Evolutionary conservation across 2,888 invertebrate genomes (phyloP), one percentile per base, ranked within the genome.

Genomic region (Gasteruption jaculator): DNA sequence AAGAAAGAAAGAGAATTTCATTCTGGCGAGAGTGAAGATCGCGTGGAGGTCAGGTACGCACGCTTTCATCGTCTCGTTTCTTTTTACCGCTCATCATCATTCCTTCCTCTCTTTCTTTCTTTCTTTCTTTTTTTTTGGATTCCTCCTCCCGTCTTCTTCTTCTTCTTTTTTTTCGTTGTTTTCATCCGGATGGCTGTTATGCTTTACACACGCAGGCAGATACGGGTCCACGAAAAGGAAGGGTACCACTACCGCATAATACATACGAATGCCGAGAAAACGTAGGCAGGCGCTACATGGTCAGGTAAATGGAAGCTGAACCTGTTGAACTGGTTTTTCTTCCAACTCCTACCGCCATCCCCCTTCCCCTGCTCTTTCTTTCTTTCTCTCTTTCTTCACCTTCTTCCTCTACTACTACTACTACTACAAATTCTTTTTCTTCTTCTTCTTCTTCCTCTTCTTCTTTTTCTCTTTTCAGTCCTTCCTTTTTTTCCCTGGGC

Each of bases 291-390:
- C 57, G 58, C 56, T 60, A 62, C 59, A 63, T 56, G 60, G 52
- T 49, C 64, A 54, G 55, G 64, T 66, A 67, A 65, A 65, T 68
- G 58, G 61, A 56, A 63, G 58, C 54, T 38, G 58, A 65, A 69
- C 68, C 63, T 60, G 68, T 62, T 63, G 53, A 60, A 68, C 69
- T 67, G 68, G 69, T 69, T 68, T 61, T 49, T 30, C 54, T 43
- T 42, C 45, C 50, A 43, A 14, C 43, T 24, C 41, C 36, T 19
- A 18, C 27, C 8, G 19, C 6, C 31, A 26, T 8, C 29, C 35
- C 43, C 29, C 14, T 22, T 34, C 18, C 38, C 34, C 24, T n/a
- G 20, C 32, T 32, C 10, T 3, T n/a, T 3, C 30, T 10, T n/a
- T 30, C 38, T 3, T 33, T 45, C 36, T 27, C 35, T 4, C 38